Percentiles rank a stretch among this genome's conserved stretches.
phyloP scores from a whole-genome alignment of 2,113 vertebrate genomes.

The Paralichthys olivaceus region DNA sequence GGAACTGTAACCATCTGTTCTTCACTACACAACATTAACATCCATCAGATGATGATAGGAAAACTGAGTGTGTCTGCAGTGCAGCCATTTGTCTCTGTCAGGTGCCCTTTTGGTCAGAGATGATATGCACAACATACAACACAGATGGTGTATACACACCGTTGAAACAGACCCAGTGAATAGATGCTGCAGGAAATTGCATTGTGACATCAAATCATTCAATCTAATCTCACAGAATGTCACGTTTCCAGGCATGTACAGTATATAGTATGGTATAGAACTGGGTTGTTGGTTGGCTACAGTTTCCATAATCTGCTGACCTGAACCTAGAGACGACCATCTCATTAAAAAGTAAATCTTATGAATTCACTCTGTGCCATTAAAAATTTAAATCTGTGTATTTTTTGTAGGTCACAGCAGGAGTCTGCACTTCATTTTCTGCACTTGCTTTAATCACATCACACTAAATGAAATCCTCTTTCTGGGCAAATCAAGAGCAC shows the following conservation, averaged over 20 bases:
- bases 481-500: conserved; percentile 31
- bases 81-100: conserved; percentile 29
- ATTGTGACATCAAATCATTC: conserved; percentile 1
- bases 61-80: conserved; percentile 35
- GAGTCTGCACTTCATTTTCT: conserved; percentile 42
- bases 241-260: conserved; percentile 16
- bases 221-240: not conserved
- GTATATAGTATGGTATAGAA: not conserved
- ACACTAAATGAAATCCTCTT: conserved; percentile 57
- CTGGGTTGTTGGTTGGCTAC: not conserved
- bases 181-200: not conserved
- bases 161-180: not conserved
- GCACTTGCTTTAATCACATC: conserved; percentile 60
- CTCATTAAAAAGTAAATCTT: conserved; percentile 65
- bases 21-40: conserved; percentile 53
- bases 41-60: conserved; percentile 51
- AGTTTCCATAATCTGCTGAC: not conserved
- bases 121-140: conserved; percentile 11
- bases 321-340: conserved; percentile 5
- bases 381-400: conserved; percentile 62
- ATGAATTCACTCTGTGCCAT: conserved; percentile 37
- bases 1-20: conserved; percentile 42
- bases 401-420: conserved; percentile 62
- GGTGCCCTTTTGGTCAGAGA: conserved; percentile 8
- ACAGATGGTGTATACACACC: not conserved